A percentile compares a stretch with the other conserved stretches of the same genome.
Conservation (phyloP, 1,140 invertebrate genomes). For the Drosophila pseudoananassae region DNA sequence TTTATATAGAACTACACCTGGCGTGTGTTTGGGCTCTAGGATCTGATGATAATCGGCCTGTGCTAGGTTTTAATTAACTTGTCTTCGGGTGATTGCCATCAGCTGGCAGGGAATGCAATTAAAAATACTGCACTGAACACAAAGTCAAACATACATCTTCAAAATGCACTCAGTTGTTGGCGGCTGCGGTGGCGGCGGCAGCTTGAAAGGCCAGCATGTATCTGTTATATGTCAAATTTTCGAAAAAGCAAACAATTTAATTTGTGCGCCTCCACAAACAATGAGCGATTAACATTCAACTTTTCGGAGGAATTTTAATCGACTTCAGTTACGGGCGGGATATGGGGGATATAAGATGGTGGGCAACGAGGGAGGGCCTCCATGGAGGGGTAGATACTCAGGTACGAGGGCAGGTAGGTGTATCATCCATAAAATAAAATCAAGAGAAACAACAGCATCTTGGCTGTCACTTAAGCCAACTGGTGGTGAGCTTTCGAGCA, state of each 20-base stretch:
- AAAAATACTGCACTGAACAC: conserved; percentile 54
- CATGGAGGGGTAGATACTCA: conserved; percentile 4
- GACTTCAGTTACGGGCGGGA: conserved; percentile 43
- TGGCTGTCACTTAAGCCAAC: conserved; percentile 65
- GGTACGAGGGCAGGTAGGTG: conserved; percentile 59
- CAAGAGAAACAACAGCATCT: conserved; percentile 19
- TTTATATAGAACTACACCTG: conserved; percentile 43
- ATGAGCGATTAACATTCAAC: conserved; percentile 81
- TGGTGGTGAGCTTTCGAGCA: conserved; percentile 38
- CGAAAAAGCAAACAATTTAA: conserved; percentile 74
- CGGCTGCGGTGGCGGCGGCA: conserved; percentile 51
- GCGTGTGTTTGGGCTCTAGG: conserved; percentile 8
- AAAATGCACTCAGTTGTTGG: conserved; percentile 54
- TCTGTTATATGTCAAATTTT: conserved; percentile 72
- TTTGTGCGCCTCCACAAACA: conserved; percentile 70
- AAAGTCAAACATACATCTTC: conserved; percentile 12
- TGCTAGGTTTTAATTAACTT: conserved; percentile 73
- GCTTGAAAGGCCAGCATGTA: conserved; percentile 52
- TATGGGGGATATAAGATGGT: not conserved
- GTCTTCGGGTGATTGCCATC: conserved; percentile 69
- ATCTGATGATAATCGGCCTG: conserved; percentile 23
- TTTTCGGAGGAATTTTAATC: conserved; percentile 76
- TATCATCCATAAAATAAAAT: conserved; percentile 33
- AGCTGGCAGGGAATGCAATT: conserved; percentile 60
- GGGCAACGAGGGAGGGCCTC: not conserved